Evolutionary conservation across 2,888 invertebrate species (phyloP), one percentile per base, ranked within the genome.

Genomic region (Sphaerophoria taeniata): DNA sequence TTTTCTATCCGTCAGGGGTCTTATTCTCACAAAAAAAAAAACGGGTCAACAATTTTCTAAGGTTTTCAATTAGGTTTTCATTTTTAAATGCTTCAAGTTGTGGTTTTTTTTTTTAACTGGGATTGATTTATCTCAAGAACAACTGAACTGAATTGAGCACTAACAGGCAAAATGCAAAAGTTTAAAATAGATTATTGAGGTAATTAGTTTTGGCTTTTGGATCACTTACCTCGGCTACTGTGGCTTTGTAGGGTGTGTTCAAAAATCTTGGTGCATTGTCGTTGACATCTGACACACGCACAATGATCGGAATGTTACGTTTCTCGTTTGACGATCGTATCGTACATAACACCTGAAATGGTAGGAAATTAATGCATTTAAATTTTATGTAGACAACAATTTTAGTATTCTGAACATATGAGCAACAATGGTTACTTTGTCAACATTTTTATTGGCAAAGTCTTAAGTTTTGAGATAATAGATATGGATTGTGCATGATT

Each of bases 221-320:
- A 85, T 80, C 85, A 91, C 93, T 94, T 93, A 97, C 97, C 95
- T 98, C 97, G 39, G 97, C 95, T 87, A 97, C 96, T 85, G 94
- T 95, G 77, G 96, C 95, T 92, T 96, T 95, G 91, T 97, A 97
- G 60, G 97, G 97, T 80, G 95, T 95, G 90, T 96, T 96, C 90
- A 96, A 94, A 92, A 98, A 97, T 89, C 95, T 94, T 36, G 97
- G 97, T 70, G 96, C 95, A 92, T 98, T 98, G 92, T 98, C 97
- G 91, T 98, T 97, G 91, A 97, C 95, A 93, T 98, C 97, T 47
- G 96, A 97, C 89, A 97, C 96, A 92, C 97, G 94, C 88, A 97
- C 97, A 90, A 97, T 97, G 88, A 97, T 95, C 75, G 97, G 97
- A 91, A 97, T 96, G 86, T 96, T 96, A 87, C 96, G 94, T 91